Evolutionary conservation across 1,140 invertebrate genomes (phyloP).

Genomic region (Acromyrmex heyeri): DNA sequence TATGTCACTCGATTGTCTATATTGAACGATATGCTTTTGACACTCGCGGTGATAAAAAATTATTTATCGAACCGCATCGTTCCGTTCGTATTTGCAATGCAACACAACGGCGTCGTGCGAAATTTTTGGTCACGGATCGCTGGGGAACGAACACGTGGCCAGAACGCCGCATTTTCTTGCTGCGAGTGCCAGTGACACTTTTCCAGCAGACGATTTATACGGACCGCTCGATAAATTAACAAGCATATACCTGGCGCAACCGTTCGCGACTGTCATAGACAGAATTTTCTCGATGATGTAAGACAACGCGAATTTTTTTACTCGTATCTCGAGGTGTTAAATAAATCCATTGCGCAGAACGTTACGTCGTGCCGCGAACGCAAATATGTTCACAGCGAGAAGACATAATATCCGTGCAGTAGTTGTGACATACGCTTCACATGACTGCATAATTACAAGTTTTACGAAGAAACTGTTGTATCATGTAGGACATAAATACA

Average conservation of each 20-base stretch:
- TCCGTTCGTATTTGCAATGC: constrained; percentile 53
- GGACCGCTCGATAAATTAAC: constrained; percentile 57
- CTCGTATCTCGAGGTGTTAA: constrained; percentile 32
- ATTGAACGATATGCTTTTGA: constrained; percentile 75
- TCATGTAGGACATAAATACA: neutral
- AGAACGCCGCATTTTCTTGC: constrained; percentile 23
- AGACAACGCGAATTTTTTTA: constrained; percentile 23
- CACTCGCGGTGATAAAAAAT: constrained; percentile 73
- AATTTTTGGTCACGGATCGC: constrained; percentile 77
- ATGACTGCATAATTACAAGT: constrained; percentile 6
- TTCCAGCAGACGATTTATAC: constrained; percentile 66
- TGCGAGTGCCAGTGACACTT: constrained; percentile 59
- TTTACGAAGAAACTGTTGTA: constrained; percentile 26
- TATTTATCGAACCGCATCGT: constrained; percentile 77
- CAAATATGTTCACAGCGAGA: constrained; percentile 15
- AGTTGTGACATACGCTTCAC: constrained; percentile 23
- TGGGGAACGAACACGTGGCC: constrained; percentile 62
- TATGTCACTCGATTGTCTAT: constrained; percentile 74
- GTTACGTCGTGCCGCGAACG: neutral
- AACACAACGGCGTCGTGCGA: constrained; percentile 28
- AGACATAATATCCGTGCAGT: constrained; percentile 19
- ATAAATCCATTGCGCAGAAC: constrained; percentile 34
- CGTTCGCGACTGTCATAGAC: neutral
- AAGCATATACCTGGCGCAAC: neutral
- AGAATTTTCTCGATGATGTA: constrained; percentile 55